A percentile compares a stretch with the other conserved stretches of the same genome.
Conservation (phyloP, 2,888 invertebrate genomes). For the Megastigmus dorsalis region DNA sequence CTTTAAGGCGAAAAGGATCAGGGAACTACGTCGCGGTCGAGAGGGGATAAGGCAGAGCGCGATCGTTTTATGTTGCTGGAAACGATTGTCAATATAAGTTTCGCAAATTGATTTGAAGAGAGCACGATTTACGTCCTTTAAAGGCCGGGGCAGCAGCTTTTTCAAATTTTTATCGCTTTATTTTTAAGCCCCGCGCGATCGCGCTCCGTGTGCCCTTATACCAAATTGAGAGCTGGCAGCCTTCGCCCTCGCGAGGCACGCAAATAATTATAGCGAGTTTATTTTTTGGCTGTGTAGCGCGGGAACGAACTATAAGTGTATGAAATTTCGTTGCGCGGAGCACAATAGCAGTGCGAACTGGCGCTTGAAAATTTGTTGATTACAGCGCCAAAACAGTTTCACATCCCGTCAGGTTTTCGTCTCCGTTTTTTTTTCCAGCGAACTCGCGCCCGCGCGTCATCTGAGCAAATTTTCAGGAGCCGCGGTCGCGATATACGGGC, state of each 20-base stretch:
- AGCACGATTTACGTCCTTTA: too few species aligned
- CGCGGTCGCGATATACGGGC: background rate
- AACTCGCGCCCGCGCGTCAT: background rate
- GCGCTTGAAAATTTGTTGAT: background rate
- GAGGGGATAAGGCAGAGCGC: too few species aligned
- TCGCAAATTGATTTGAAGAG: slow-evolving; percentile 40
- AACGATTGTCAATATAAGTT: slow-evolving; percentile 21
- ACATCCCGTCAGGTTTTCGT: background rate
- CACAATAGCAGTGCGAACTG: too few species aligned
- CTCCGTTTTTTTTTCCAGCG: too few species aligned
- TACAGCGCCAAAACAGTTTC: background rate
- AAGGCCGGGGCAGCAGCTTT: background rate
- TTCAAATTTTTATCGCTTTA: slow-evolving; percentile 19
- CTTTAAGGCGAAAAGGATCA: background rate
- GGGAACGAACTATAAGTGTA: too few species aligned
- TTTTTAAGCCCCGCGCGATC: background rate
- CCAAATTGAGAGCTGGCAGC: too few species aligned
- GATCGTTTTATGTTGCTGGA: background rate
- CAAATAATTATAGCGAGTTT: too few species aligned
- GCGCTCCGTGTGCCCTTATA: too few species aligned
- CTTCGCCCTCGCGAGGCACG: too few species aligned
- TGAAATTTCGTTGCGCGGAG: too few species aligned
- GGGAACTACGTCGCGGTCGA: too few species aligned
- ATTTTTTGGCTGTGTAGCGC: too few species aligned
- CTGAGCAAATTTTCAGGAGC: slow-evolving; percentile 19